A percentile compares a stretch with the other conserved stretches of the same genome.
Conservation (phyloP, 2,797 vertebrate species). For the Stomatorhinus walkeri region DNA sequence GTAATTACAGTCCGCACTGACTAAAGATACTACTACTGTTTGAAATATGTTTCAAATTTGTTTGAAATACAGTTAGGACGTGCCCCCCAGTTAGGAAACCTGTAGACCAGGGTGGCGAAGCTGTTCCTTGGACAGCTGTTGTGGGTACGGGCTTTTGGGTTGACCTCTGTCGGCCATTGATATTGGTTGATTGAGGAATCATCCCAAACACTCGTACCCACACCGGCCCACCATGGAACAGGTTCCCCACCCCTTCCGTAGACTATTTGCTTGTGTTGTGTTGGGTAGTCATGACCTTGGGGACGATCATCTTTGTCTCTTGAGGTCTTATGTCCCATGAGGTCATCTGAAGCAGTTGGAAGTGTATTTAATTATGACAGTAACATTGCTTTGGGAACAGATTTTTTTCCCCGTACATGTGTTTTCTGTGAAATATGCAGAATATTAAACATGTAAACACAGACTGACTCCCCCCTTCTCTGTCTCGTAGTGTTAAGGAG, state of each 20-base stretch:
- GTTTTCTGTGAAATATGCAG: neutral
- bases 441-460: neutral
- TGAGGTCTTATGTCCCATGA: neutral
- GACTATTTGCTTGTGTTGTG: neutral
- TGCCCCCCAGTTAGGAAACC: neutral
- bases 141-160: neutral
- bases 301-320: neutral
- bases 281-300: neutral
- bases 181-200: neutral
- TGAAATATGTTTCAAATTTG: neutral
- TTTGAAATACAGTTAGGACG: neutral
- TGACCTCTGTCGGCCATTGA: neutral
- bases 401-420: neutral
- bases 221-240: neutral
- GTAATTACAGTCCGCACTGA: neutral
- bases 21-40: neutral
- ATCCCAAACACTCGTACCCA: neutral
- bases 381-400: neutral
- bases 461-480: neutral
- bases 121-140: neutral
- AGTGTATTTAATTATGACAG: neutral
- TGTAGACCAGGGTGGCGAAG: neutral
- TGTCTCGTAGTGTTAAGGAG: constrained; percentile 74
- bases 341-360: neutral
- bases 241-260: neutral